These are phyloP conservation scores for Papilio polytes DNA, from an alignment of 1,140 invertebrate genomes.

Conservation along the genomic window DNA sequence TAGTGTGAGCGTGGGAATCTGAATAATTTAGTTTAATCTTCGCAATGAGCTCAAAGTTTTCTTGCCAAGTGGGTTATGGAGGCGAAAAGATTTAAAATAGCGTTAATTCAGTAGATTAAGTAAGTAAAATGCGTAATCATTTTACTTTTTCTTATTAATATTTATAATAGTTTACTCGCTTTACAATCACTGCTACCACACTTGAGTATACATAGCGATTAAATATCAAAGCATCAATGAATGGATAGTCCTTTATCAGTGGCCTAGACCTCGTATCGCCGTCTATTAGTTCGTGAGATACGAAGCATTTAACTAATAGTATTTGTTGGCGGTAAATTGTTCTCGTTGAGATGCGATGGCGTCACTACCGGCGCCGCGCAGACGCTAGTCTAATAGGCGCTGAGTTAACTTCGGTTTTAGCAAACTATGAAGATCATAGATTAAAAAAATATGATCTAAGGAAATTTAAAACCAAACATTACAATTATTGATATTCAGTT, in stretches of 20 bases:
- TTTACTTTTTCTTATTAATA: too few species aligned
- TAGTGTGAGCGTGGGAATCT: slow-evolving; percentile 1
- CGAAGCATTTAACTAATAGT: slow-evolving; percentile 57
- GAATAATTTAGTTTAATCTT: slow-evolving; percentile 1
- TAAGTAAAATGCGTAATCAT: neutral
- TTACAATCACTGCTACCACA: too few species aligned
- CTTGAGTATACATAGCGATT: too few species aligned
- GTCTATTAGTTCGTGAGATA: slow-evolving; percentile 47
- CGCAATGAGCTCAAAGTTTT: slow-evolving; percentile 6
- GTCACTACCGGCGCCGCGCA: slow-evolving; percentile 63
- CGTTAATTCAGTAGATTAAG: too few species aligned
- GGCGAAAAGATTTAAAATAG: neutral
- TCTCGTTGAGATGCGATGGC: slow-evolving; percentile 57
- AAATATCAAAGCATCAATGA: slow-evolving; percentile 10
- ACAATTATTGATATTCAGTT: neutral
- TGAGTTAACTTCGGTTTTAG: neutral
- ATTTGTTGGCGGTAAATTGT: slow-evolving; percentile 48
- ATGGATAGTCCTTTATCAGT: slow-evolving; percentile 38
- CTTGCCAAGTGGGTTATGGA: slow-evolving; percentile 9
- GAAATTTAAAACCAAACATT: neutral
- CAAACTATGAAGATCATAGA: neutral
- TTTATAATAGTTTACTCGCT: neutral
- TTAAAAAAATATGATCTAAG: neutral
- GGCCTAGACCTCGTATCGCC: slow-evolving; percentile 47
- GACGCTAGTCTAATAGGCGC: slow-evolving; percentile 41